Conservation (phyloP, 2,888 invertebrate species). For the Pandemis corylana region DNA sequence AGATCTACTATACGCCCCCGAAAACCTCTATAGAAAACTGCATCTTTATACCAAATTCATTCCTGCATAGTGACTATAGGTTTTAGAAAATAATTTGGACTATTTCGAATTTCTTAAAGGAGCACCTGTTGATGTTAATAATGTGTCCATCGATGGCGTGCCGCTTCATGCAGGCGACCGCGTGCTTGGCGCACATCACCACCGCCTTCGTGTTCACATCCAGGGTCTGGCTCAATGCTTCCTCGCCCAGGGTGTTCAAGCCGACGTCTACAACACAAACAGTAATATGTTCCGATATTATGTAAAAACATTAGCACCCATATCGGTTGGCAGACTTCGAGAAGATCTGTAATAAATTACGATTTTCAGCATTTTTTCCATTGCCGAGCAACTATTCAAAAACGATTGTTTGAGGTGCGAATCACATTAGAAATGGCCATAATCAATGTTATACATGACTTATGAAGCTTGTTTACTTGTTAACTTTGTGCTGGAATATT, state of each 20-base stretch:
- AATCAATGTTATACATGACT: no score
- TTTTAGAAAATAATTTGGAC: no score
- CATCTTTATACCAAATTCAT: no score
- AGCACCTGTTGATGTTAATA: constrained; percentile 61
- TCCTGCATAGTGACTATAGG: no score
- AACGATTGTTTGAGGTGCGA: no score
- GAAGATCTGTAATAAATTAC: not conserved
- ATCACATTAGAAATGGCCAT: no score
- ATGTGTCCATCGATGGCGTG: constrained; percentile 61
- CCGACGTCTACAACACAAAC: constrained; percentile 35
- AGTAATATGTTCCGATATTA: not conserved
- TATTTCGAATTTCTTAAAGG: not conserved
- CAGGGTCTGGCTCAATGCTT: constrained; percentile 43
- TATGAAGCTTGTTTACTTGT: no score
- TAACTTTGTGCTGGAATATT: no score
- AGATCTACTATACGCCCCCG: no score
- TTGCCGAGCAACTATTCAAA: no score
- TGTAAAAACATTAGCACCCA: not conserved
- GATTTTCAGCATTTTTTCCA: no score
- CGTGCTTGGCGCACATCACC: constrained; percentile 62
- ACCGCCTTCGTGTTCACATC: constrained; percentile 68
- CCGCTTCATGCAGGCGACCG: constrained; percentile 63
- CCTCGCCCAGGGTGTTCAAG: constrained; percentile 34
- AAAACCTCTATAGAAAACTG: no score
- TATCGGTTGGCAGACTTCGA: not conserved